A percentile compares a stretch with the other conserved stretches of the same genome.
phyloP scores from a whole-genome alignment of 2,888 invertebrate species.

The Amphipoea oculea region DNA sequence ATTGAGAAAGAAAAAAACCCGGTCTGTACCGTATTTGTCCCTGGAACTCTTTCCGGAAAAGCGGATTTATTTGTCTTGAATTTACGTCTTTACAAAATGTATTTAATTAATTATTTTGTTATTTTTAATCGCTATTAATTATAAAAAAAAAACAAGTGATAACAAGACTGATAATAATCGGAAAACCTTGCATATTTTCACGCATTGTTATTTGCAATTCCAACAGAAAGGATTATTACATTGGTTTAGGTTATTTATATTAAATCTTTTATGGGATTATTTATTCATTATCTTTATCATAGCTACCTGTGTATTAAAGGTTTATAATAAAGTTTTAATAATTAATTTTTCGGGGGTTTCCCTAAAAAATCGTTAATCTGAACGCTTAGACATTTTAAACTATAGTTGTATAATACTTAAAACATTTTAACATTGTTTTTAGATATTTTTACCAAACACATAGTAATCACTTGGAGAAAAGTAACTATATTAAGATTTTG shows the following conservation, averaged over 20 bases:
- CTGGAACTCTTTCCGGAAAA: background rate
- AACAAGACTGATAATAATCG: background rate
- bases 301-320: conserved; percentile 1
- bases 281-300: conserved; percentile 17
- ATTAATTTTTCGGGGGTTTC: background rate
- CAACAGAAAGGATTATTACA: conserved; percentile 27
- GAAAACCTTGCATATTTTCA: background rate
- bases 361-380: background rate
- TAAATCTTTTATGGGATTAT: conserved; percentile 25
- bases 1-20: background rate
- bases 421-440: background rate
- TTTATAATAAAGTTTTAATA: background rate
- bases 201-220: background rate
- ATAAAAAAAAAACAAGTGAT: conserved; percentile 5
- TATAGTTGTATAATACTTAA: no score
- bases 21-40: no score
- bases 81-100: background rate
- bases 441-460: background rate
- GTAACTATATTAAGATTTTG: background rate
- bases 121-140: background rate
- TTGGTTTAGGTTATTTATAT: conserved; percentile 9
- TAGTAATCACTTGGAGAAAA: background rate
- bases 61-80: background rate
- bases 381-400: no score
- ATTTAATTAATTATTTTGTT: background rate